A percentile compares a stretch with the other conserved stretches of the same genome.
These are phyloP conservation scores for Arion vulgaris DNA, from an alignment of 1,140 invertebrate genomes.

Conservation along the genomic window DNA sequence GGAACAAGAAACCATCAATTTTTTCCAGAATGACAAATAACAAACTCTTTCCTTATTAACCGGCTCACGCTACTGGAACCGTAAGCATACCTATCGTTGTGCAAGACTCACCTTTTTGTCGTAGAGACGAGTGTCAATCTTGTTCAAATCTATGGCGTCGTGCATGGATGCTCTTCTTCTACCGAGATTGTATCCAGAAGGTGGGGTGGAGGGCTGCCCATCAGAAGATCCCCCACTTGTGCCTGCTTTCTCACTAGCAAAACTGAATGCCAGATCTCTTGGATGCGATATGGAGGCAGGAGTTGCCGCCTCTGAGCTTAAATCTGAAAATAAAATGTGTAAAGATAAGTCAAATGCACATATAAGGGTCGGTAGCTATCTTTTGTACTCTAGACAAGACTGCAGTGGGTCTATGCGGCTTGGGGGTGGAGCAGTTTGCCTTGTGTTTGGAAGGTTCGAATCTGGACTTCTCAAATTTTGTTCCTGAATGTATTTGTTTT, in stretches of 20 bases:
- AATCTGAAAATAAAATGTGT: slow-evolving; percentile 60
- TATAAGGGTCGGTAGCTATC: too few species aligned
- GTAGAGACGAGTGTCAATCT: slow-evolving; percentile 64
- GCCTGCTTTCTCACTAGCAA: slow-evolving; percentile 39
- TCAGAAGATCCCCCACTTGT: slow-evolving; percentile 32
- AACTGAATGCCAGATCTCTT: slow-evolving; percentile 57
- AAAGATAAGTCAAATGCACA: too few species aligned
- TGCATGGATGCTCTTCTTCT: slow-evolving; percentile 64
- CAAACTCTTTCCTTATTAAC: too few species aligned
- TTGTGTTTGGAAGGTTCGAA: too few species aligned
- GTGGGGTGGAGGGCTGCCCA: slow-evolving; percentile 46
- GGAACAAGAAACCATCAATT: too few species aligned
- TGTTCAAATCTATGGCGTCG: slow-evolving; percentile 63
- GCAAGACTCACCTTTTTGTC: slow-evolving; percentile 60
- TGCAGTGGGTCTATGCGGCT: too few species aligned
- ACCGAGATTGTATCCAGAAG: slow-evolving; percentile 49
- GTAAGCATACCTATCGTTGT: too few species aligned
- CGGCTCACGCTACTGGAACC: too few species aligned
- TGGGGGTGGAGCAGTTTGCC: too few species aligned
- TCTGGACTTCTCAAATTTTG: too few species aligned
- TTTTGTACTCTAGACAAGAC: too few species aligned
- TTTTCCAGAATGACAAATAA: background rate
- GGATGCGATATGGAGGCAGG: slow-evolving; percentile 52
- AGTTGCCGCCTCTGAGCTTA: slow-evolving; percentile 57
- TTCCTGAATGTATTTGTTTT: too few species aligned